These are phyloP conservation scores for Hirtodrosophila histrioides DNA, from an alignment of 2,888 invertebrate genomes.

Conservation along the genomic window DNA sequence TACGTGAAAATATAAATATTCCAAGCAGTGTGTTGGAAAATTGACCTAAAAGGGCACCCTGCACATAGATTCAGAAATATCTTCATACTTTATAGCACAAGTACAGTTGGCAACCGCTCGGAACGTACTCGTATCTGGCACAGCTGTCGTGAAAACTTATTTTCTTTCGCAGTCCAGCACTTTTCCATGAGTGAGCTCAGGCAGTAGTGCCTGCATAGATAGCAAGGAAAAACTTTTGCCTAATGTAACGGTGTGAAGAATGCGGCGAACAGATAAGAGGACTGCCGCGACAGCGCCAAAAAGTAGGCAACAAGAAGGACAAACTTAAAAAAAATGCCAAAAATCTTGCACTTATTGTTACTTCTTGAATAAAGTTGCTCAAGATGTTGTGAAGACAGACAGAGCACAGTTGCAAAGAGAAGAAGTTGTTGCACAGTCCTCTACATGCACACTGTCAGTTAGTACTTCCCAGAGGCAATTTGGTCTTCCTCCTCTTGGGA, in stretches of 20 bases:
- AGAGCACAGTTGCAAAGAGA: conserved; percentile 5
- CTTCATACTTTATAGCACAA: background rate
- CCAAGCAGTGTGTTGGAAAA: background rate
- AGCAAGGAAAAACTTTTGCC: conserved; percentile 30
- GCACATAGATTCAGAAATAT: too few species aligned
- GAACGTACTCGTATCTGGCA: background rate
- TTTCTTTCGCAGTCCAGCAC: conserved; percentile 7
- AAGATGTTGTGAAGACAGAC: conserved; percentile 20
- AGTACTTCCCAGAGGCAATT: background rate
- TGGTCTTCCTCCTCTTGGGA: background rate
- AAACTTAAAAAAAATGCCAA: conserved; percentile 9
- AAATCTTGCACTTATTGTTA: conserved; percentile 39
- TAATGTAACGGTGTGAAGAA: conserved; percentile 37
- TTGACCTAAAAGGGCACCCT: too few species aligned
- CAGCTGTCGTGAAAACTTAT: conserved; percentile 26
- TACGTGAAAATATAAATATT: too few species aligned
- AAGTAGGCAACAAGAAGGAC: conserved; percentile 3
- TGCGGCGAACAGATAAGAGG: conserved; percentile 44
- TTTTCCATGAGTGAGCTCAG: conserved; percentile 30
- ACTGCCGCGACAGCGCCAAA: conserved; percentile 17
- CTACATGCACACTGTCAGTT: conserved; percentile 1
- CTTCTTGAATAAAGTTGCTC: conserved; percentile 19
- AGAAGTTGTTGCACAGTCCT: conserved; percentile 16
- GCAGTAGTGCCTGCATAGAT: conserved; percentile 4
- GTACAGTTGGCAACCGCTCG: background rate